These are phyloP conservation scores for Porites cylindrica DNA, from an alignment of 92 coral and sea anemone genomes.

Conservation along the genomic window DNA sequence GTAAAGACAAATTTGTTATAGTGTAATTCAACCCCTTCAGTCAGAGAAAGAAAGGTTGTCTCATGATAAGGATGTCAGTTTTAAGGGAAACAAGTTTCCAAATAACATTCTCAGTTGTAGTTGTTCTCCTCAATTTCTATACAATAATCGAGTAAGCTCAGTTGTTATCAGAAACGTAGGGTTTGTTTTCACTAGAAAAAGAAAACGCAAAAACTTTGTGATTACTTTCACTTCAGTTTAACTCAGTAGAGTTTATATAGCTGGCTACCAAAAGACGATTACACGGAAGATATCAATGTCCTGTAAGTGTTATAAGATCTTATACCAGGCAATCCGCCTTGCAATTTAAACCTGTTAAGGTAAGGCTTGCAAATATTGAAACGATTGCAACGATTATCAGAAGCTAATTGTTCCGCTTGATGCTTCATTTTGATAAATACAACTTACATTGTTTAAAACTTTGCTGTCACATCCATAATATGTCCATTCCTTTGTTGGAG, in stretches of 20 bases:
- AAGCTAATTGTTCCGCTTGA: neutral
- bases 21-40: neutral
- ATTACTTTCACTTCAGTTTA: too few relatives aligned
- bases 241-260: neutral
- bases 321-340: neutral
- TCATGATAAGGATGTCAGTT: neutral
- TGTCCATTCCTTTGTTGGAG: conserved; percentile 44
- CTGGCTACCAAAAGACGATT: neutral
- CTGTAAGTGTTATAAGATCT: neutral
- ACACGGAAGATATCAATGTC: neutral
- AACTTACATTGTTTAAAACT: conserved; percentile 43
- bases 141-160: too few relatives aligned
- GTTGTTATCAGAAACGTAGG: too few relatives aligned
- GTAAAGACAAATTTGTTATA: too few relatives aligned
- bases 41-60: neutral
- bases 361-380: neutral
- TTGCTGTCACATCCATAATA: conserved; percentile 71
- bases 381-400: neutral
- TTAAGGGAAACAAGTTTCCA: too few relatives aligned
- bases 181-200: too few relatives aligned
- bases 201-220: too few relatives aligned
- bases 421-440: neutral
- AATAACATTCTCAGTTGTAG: neutral
- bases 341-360: too few relatives aligned
- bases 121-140: too few relatives aligned